Evolutionary conservation across 1,140 invertebrate species (phyloP).

Genomic region (Drosophila nigrodunni): DNA sequence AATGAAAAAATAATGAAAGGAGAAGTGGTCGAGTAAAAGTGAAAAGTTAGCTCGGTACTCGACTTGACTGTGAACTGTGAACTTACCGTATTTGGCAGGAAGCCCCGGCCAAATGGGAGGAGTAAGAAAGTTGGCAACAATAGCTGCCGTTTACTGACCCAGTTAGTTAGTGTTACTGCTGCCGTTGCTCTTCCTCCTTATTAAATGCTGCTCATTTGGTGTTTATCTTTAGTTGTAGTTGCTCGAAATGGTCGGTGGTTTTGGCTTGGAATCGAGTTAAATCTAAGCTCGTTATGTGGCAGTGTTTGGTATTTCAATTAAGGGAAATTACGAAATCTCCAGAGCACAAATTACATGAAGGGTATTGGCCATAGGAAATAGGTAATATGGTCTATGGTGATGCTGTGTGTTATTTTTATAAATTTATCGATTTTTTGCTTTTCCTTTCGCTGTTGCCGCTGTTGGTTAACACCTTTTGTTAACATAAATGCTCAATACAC

Average conservation of each 20-base stretch:
- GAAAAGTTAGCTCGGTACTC: slow-evolving; percentile 14
- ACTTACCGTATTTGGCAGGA: slow-evolving; percentile 45
- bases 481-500: slow-evolving; percentile 17
- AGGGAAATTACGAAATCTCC: slow-evolving; percentile 2
- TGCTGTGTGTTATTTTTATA: slow-evolving; percentile 37
- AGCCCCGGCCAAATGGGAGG: background rate
- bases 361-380: slow-evolving; percentile 9
- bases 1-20: too few species aligned
- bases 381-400: slow-evolving; percentile 5
- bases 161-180: slow-evolving; percentile 32
- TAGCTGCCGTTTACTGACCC: slow-evolving; percentile 36
- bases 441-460: slow-evolving; percentile 1
- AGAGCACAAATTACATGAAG: background rate
- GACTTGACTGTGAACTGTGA: background rate
- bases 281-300: slow-evolving; percentile 25
- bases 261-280: slow-evolving; percentile 20
- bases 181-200: background rate
- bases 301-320: slow-evolving; percentile 43
- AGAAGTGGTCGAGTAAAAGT: slow-evolving; percentile 10
- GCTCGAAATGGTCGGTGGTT: slow-evolving; percentile 34
- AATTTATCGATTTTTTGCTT: slow-evolving; percentile 47
- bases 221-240: slow-evolving; percentile 33
- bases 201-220: slow-evolving; percentile 49
- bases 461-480: slow-evolving; percentile 27
- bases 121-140: slow-evolving; percentile 39